Conservation (phyloP, 2,888 invertebrate genomes). For the Cremastinae sp. region DNA sequence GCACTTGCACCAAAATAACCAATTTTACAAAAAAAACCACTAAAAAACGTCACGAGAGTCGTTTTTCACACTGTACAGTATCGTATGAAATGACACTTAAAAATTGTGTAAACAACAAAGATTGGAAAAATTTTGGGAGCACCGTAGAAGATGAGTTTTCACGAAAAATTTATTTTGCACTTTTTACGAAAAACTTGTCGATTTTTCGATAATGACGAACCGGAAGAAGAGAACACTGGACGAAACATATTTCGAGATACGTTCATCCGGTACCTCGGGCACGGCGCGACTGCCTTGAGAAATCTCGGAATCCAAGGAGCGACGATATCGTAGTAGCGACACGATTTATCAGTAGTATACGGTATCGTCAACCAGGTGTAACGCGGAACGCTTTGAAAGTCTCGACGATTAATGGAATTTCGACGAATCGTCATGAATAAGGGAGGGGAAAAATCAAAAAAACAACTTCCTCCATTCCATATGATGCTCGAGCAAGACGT, state of each 20-base stretch:
- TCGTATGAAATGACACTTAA: too few relatives aligned
- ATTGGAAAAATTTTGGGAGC: too few relatives aligned
- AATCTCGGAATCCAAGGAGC: slow-evolving; percentile 39
- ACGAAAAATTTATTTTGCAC: too few relatives aligned
- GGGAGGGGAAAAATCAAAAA: background rate
- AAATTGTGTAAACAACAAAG: too few relatives aligned
- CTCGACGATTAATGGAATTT: slow-evolving; percentile 40
- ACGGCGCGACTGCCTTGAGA: slow-evolving; percentile 52
- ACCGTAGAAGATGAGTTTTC: too few relatives aligned
- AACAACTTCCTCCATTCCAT: slow-evolving; percentile 8
- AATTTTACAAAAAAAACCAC: too few relatives aligned
- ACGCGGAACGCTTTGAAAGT: slow-evolving; percentile 25
- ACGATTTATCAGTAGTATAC: slow-evolving; percentile 51
- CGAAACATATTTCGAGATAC: slow-evolving; percentile 2
- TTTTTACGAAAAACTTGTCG: too few relatives aligned
- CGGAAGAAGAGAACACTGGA: background rate
- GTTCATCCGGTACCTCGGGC: slow-evolving; percentile 42
- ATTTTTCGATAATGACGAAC: background rate
- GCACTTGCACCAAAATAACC: background rate
- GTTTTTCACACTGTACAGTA: too few relatives aligned
- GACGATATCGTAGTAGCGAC: slow-evolving; percentile 36
- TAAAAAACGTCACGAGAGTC: too few relatives aligned
- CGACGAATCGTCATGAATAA: slow-evolving; percentile 8
- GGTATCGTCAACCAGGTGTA: slow-evolving; percentile 40
- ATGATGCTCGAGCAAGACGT: slow-evolving; percentile 9